Evolutionary conservation across 2,797 vertebrate genomes (phyloP), one percentile per base, ranked within the genome.

Genomic region (Leptoclinus maculatus): DNA sequence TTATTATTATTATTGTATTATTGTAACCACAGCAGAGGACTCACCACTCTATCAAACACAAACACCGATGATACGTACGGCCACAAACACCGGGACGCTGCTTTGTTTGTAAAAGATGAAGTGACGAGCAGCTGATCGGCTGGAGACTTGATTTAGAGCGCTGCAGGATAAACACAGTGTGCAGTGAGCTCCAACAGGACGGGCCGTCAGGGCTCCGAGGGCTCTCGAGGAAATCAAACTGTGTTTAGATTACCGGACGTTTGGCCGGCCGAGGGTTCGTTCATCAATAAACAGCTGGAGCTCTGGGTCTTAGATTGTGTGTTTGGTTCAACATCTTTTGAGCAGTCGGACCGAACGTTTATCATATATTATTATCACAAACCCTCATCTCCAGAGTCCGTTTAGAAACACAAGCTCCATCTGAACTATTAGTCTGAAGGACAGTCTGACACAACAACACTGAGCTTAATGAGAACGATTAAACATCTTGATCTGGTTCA

Each of bases 271-370:
- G 67, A 21, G 7, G 67, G 53, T 80, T 83, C 62, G 83, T 88
- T 83, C 27, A 84, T 84, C 89, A 90, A 92, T 85, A 92, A 90
- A 89, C 89, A 87, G 68, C 12, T 0, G 41, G 56, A 36, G 65
- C 54, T 77, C 41, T 2, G 54, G 62, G 80, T 71, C 74, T 78
- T 43, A 74, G 64, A 76, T 76, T 77, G 63, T 70, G 74, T 79
- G 71, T 82, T 86, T 76, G 69, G 49, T 76, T 86, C 74, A 80
- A 84, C 73, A 74, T 67, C 45, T 63, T 66, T 66, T 41, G 77
- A 88, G 86, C 79, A 78, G 83, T 78, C 67, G 69, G 80, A 57
- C 78, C 62, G 66, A 71, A 74, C 47, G 1, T 77, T 80, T 78
- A 68, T n/a, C 66, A 65, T 76, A 80, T 87, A 60, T 83, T 84